Evolutionary conservation across 2,888 invertebrate genomes (phyloP).

Genomic region (Heliothis peltigera): DNA sequence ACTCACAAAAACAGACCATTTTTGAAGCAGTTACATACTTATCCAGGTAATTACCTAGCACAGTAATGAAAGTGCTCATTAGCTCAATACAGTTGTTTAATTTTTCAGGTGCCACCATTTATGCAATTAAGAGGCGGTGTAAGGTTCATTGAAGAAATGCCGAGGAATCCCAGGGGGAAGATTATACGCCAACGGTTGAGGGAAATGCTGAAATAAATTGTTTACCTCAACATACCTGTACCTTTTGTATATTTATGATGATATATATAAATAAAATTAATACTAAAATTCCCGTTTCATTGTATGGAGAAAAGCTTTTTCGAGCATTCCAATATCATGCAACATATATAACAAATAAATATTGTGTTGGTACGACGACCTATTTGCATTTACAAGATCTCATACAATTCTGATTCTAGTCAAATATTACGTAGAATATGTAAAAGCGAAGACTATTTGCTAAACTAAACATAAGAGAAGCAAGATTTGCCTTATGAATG

Average conservation of each 20-base stretch:
- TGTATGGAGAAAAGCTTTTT: conserved; percentile 19
- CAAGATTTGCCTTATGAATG: conserved; percentile 32
- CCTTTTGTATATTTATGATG: background rate
- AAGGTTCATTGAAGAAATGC: conserved; percentile 91
- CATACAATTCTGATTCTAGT: conserved; percentile 44
- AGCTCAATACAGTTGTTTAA: conserved; percentile 49
- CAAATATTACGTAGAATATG: conserved; percentile 50
- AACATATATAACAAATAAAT: conserved; percentile 30
- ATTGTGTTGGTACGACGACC: conserved; percentile 23
- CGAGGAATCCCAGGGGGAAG: conserved; percentile 92
- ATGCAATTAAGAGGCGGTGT: conserved; percentile 92
- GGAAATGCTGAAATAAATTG: conserved; percentile 77
- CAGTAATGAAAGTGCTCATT: conserved; percentile 49
- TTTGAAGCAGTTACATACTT: too few relatives aligned
- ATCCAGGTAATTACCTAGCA: too few relatives aligned
- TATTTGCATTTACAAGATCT: conserved; percentile 47
- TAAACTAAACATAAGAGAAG: conserved; percentile 48
- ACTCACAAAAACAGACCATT: too few relatives aligned
- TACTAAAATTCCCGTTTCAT: conserved; percentile 20
- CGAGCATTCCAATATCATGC: conserved; percentile 18
- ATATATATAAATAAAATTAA: conserved; percentile 37
- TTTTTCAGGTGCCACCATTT: conserved; percentile 85
- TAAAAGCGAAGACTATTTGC: conserved; percentile 49
- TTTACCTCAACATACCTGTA: conserved; percentile 21
- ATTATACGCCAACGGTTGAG: conserved; percentile 91